A percentile compares a stretch with the other conserved stretches of the same genome.
Conservation (phyloP, 1,140 invertebrate genomes). For the Globodera ellingtonae region DNA sequence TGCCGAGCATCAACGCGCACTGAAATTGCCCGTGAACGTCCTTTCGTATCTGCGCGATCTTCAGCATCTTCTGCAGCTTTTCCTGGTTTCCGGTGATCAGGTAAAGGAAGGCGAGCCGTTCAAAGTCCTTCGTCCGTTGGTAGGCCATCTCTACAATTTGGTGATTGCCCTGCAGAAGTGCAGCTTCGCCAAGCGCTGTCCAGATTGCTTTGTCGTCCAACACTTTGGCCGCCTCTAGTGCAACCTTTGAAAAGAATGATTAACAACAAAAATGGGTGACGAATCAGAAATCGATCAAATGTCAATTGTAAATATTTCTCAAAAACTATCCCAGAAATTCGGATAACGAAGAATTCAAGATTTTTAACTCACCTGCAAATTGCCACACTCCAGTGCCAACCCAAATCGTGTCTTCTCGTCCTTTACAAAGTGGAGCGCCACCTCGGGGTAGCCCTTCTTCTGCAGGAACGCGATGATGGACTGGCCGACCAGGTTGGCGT, state of each 20-base stretch:
- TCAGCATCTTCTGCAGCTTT: constrained; percentile 97
- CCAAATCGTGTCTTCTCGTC: constrained; percentile 96
- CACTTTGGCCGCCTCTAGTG: constrained; percentile 84
- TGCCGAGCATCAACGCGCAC: constrained; percentile 86
- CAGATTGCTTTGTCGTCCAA: constrained; percentile 92
- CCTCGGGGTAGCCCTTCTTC: constrained; percentile 99
- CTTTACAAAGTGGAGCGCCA: constrained; percentile 99
- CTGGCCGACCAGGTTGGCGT: constrained; percentile 93
- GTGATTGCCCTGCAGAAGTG: constrained; percentile 74
- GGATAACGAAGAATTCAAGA: no score
- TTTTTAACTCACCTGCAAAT: constrained; percentile 80
- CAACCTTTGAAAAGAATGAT: constrained; percentile 65
- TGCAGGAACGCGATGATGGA: constrained; percentile 98
- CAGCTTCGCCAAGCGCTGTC: constrained; percentile 93
- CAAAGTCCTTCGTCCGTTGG: constrained; percentile 98
- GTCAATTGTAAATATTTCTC: no score
- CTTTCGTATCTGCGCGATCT: constrained; percentile 93
- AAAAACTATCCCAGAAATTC: no score
- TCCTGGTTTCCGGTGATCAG: constrained; percentile 97
- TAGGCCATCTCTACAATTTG: constrained; percentile 95
- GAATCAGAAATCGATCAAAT: no score
- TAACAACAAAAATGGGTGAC: no score
- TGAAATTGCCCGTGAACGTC: constrained; percentile 95
- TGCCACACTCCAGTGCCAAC: constrained; percentile 93
- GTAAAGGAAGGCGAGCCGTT: constrained; percentile 96